Percentiles rank a stretch among this genome's conserved stretches.
Conservation (phyloP, 2,113 vertebrate species). For the Geococcyx californianus region DNA sequence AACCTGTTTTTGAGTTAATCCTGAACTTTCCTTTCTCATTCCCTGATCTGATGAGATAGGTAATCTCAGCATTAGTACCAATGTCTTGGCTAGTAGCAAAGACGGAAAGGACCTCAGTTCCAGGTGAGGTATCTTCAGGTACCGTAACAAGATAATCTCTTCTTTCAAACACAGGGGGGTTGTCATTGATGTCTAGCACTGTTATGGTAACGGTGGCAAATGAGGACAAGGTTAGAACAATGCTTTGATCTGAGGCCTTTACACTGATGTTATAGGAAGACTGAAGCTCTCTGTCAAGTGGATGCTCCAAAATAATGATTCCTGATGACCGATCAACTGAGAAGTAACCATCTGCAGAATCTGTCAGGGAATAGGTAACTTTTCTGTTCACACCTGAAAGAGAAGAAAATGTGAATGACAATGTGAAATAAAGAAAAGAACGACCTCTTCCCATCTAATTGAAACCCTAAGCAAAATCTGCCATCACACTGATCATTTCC, state of each 20-base stretch:
- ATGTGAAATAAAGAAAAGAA: background rate
- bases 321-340: slow-evolving; percentile 89
- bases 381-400: slow-evolving; percentile 85
- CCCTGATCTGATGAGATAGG: slow-evolving; percentile 91
- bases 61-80: slow-evolving; percentile 95
- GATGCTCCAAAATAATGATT: slow-evolving; percentile 87
- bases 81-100: slow-evolving; percentile 96
- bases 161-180: slow-evolving; percentile 94
- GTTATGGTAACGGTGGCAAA: slow-evolving; percentile 87
- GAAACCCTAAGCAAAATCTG: background rate
- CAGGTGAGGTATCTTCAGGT: slow-evolving; percentile 86
- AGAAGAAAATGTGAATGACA: background rate
- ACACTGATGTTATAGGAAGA: slow-evolving; percentile 87
- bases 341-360: slow-evolving; percentile 87
- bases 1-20: slow-evolving; percentile 89
- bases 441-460: background rate
- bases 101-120: slow-evolving; percentile 86
- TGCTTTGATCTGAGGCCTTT: slow-evolving; percentile 86
- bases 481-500: background rate
- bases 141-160: slow-evolving; percentile 90
- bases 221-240: slow-evolving; percentile 81
- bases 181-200: slow-evolving; percentile 95
- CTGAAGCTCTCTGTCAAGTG: slow-evolving; percentile 90
- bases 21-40: slow-evolving; percentile 93
- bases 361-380: slow-evolving; percentile 86